Evolutionary conservation across 2,113 vertebrate species (phyloP).

Genomic region (Galeopterus variegatus): DNA sequence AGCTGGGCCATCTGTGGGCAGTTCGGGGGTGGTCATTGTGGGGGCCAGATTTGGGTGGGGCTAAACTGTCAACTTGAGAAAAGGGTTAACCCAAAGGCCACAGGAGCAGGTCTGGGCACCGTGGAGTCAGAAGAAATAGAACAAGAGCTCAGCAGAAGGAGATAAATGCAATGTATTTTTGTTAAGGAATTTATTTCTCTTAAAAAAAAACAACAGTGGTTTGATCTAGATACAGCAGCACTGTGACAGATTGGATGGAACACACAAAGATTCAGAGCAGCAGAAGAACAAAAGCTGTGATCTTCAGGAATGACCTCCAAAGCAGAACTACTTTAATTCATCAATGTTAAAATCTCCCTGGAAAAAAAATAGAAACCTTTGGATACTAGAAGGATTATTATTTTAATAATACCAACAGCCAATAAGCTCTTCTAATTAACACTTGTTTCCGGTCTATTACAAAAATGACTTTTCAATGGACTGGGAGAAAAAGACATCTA

Average conservation of each 20-base stretch:
- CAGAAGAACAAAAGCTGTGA: slow-evolving; percentile 87
- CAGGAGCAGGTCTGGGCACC: background rate
- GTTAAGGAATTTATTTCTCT: slow-evolving; percentile 90
- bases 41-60: background rate
- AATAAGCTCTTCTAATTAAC: slow-evolving; percentile 86
- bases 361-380: slow-evolving; percentile 85
- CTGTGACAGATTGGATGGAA: slow-evolving; percentile 87
- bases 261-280: slow-evolving; percentile 87
- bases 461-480: slow-evolving; percentile 81
- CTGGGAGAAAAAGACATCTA: slow-evolving; percentile 80
- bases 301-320: slow-evolving; percentile 85
- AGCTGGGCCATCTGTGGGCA: background rate
- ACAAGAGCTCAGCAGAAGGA: slow-evolving; percentile 16
- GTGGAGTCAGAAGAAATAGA: background rate
- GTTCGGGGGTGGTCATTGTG: background rate
- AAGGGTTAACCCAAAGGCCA: background rate
- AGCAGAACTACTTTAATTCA: slow-evolving; percentile 84
- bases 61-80: background rate
- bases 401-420: slow-evolving; percentile 86
- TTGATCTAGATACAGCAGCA: slow-evolving; percentile 90
- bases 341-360: slow-evolving; percentile 87
- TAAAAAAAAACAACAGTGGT: slow-evolving; percentile 89
- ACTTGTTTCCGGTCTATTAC: slow-evolving; percentile 85
- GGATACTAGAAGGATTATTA: slow-evolving; percentile 86
- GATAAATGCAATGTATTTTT: slow-evolving; percentile 82